Conservation (phyloP, 2,113 vertebrate genomes). For the Chrysemys picta region DNA sequence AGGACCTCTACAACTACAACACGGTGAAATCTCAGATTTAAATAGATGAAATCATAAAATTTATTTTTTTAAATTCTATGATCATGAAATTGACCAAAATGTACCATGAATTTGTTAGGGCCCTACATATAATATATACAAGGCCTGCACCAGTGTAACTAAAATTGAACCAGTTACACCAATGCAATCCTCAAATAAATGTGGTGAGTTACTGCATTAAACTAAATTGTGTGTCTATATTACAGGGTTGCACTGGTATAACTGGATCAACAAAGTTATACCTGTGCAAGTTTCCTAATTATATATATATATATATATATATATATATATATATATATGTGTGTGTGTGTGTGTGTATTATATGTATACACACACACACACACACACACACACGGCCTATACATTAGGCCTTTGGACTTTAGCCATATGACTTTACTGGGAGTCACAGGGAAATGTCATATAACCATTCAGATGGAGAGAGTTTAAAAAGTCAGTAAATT, state of each 20-base stretch:
- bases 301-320: no score
- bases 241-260: not conserved
- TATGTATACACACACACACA: no score
- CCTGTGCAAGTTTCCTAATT: not conserved
- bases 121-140: not conserved
- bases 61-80: no score
- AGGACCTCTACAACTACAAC: no score
- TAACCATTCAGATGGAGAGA: not conserved
- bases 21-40: no score
- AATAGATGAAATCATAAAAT: no score
- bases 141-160: not conserved
- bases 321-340: no score
- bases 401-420: not conserved
- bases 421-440: not conserved
- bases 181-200: not conserved
- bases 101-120: no score
- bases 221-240: not conserved
- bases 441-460: not conserved
- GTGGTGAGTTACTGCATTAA: not conserved
- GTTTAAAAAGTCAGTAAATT: not conserved
- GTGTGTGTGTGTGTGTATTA: no score
- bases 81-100: no score
- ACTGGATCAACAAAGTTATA: not conserved
- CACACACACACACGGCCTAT: not conserved
- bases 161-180: accelerated